Evolutionary conservation across 2,888 invertebrate genomes (phyloP), one percentile per base, ranked within the genome.

Genomic region (Drosophila mercatorum): DNA sequence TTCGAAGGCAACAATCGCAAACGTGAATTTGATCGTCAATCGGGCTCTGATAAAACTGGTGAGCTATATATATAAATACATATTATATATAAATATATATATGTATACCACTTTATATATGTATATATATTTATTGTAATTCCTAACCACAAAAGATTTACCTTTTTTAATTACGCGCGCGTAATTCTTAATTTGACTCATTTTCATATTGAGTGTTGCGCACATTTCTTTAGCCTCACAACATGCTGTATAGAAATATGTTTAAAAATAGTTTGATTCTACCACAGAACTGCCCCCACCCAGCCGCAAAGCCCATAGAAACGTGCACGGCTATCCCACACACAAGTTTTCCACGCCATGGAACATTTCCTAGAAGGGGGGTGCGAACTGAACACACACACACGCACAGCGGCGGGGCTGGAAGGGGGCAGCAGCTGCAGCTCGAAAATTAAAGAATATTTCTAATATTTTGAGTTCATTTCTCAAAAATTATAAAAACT

Each of bases 1-100:
- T 91, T 90, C 70, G 91, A 91, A 68, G 92, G 92, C 51, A 91
- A 90, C 62, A 93, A 93, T 61, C 85, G 90, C 28, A 98, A 97
- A 93, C 95, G 98, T 70, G 98, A 98, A 94, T 98, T 97, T 93
- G 98, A 98, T 94, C 95, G 98, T 89, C 97, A 98, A 93, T 98
- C 98, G 90, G 98, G 98, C 90, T 98, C 97, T 74, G 98, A 98
- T 93, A 97, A 97, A 94, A 98, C 98, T 92, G 98, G 98, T 92
- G 73, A 89, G 68, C 44, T 6, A 65, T 14, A 53, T 11, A 36
- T 11, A 51, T 10, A 41, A 5, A 31, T 2, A 55, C 14, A 22
- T 11, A 22, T 5, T 17, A 58, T 41, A 26, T n/a, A 40, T 28
- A 22, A 2, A 43, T 36, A 44, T 28, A 3, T 11, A 34, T 26